Base-by-base conservation (phyloP, 2,797 vertebrate genomes). In the Morus bassanus region DNA sequence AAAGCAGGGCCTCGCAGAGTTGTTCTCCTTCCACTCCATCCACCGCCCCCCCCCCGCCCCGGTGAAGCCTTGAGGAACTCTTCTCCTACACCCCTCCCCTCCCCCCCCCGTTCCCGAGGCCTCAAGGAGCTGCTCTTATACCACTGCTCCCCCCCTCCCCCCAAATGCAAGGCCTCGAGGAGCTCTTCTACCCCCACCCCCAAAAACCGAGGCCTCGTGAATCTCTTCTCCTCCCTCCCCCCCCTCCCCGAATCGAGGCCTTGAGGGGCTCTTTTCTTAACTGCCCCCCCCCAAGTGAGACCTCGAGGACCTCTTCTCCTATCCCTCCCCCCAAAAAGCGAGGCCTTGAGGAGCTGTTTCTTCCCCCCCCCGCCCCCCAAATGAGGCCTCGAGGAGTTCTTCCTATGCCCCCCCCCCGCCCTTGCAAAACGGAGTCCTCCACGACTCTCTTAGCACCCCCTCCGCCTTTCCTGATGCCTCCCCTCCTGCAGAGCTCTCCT, bases 391-490 rank as follows among this genome's bases (percentile, higher is more conserved):
- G 13, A 39, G 33, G 23, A 2, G 6, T 28, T 59, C 31, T 25
- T 53, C 30, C 41, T 37, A 5, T 22, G 9, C 28, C 8, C 8
- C 15, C 11, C 43, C 56, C 30, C 16, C 18, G 2, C 43, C 33
- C 31, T 5, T 19, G 27, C 50, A 22, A 19, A 11, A 3, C 22
- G 3, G 18, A n/a, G 43, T 6, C 25, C 22, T 46, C 45, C 48
- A 1, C 2, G 7, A 0, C 8, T 67, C 22, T 46, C 10, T 61
- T 1, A 14, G 7, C 13, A 30, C 27, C 61, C 21, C 23, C 6
- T 0, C 31, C n/a, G n/a, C 28, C 15, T 3, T 21, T n/a, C 43
- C 15, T 22, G 23, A 2, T 24, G n/a, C 13, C 18, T 37, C 16
- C 39, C 23, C 4, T 35, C 45, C 13, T 16, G 46, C 43, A 19